Evolutionary conservation across 2,113 vertebrate genomes (phyloP).

Genomic region (Danio rerio): GRCz12tu NC_133188.1:40167501-40168000

Average conservation of each 20-base stretch:
- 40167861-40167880: too few species aligned
- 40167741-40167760: not conserved
- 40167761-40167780: not conserved
- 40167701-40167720: constrained; percentile 86
- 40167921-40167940: not conserved
- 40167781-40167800: not conserved
- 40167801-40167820: not conserved
- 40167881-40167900: too few species aligned
- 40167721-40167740: not conserved
- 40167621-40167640: constrained; percentile 89
- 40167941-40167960: not conserved
- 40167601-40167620: constrained; percentile 97
- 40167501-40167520: not conserved
- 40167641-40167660: constrained; percentile 94
- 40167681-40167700: constrained; percentile 92
- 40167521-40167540: not conserved
- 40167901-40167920: not conserved
- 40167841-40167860: too few species aligned
- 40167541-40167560: constrained; percentile 97
- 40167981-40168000: too few species aligned
- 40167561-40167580: constrained; percentile 91
- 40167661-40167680: constrained; percentile 95
- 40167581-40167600: constrained; percentile 92
- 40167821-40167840: not conserved
- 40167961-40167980: too few species aligned